These are phyloP conservation scores for Drosophila kanekoi DNA, from an alignment of 2,888 invertebrate genomes.

Conservation along the genomic window DNA sequence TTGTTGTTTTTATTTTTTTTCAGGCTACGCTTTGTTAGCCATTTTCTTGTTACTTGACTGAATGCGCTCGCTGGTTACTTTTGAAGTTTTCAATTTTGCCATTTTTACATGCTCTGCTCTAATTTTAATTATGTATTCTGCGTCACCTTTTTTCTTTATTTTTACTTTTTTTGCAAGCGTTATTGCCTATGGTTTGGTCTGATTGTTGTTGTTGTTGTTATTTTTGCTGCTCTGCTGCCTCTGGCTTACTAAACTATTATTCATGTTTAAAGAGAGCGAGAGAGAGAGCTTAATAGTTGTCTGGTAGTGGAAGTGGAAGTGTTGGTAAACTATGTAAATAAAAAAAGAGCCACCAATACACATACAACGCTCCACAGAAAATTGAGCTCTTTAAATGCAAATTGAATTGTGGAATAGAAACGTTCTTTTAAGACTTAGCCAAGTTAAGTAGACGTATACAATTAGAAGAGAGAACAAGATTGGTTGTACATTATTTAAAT, in stretches of 20 bases:
- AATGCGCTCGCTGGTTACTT: slow-evolving; percentile 21
- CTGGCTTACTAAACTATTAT: slow-evolving; percentile 11
- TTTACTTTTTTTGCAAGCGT: slow-evolving; percentile 7
- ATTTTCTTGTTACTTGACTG: slow-evolving; percentile 23
- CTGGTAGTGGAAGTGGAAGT: not conserved
- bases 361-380: slow-evolving; percentile 2
- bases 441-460: slow-evolving; percentile 22
- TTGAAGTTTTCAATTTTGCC: slow-evolving; percentile 33
- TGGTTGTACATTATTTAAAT: slow-evolving; percentile 24
- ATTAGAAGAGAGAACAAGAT: not conserved
- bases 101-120: slow-evolving; percentile 30
- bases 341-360: slow-evolving; percentile 24
- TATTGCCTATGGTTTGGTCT: slow-evolving; percentile 36
- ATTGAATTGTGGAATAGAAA: not conserved
- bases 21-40: slow-evolving; percentile 34
- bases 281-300: not conserved
- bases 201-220: slow-evolving; percentile 3
- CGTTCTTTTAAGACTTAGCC: slow-evolving; percentile 11
- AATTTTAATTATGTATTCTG: slow-evolving; percentile 27
- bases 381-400: slow-evolving; percentile 6
- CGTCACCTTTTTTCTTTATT: slow-evolving; percentile 12
- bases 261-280: not conserved
- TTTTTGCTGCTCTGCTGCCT: slow-evolving; percentile 13
- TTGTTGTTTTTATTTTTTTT: slow-evolving; percentile 32
- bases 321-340: slow-evolving; percentile 15